Base-by-base conservation (phyloP, 2,797 vertebrate genomes). In the Scomberomorus guttatus region DNA sequence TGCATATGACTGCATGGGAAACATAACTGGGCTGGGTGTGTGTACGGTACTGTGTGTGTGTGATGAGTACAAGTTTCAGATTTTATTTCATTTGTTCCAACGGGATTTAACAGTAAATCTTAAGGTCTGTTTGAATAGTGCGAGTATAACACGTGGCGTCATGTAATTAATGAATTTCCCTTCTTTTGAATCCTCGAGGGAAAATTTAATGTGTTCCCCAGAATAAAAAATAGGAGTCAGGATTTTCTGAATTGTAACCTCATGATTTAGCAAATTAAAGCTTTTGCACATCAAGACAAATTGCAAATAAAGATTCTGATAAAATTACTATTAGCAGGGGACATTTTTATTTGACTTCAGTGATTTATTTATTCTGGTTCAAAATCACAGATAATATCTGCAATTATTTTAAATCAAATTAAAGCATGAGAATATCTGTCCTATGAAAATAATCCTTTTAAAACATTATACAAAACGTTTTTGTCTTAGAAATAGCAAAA, bases 31-130 rank as follows among this genome's bases (percentile, higher is more conserved):
- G 32, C 39, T 12, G 18, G 3, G 8, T 58, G 42, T 29, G 27
- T 75, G 29, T 12, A 2, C 12, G 9, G 11, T 17, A 2, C 25
- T 63, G 29, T 65, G 44, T 71, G 59, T 72, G 10, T 56, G 5
- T 66, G 0, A 42, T 57, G 24, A n/a, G 8, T 32, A 14, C 2
- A 39, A 46, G 5, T 55, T 76, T 39, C 46, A 50, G 46, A 3
- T 66, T 64, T 65, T 34, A 22, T 52, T 64, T 68, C 17, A 29
- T 64, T 74, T 68, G 57, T 82, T 48, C 44, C 51, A 62, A 17
- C 44, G 60, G 80, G 69, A 68, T 37, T 72, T 81, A 58, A 65
- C 57, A 54, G 62, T 67, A 72, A 85, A 81, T 54, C 72, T 80
- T 73, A 32, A 17, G 20, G 37, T 76, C 59, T 76, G 77, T 72